Percentiles rank a stretch among this genome's conserved stretches.
These are phyloP conservation scores for Glossophaga mutica DNA, from an alignment of 2,797 vertebrate species.

Conservation along the genomic window DNA sequence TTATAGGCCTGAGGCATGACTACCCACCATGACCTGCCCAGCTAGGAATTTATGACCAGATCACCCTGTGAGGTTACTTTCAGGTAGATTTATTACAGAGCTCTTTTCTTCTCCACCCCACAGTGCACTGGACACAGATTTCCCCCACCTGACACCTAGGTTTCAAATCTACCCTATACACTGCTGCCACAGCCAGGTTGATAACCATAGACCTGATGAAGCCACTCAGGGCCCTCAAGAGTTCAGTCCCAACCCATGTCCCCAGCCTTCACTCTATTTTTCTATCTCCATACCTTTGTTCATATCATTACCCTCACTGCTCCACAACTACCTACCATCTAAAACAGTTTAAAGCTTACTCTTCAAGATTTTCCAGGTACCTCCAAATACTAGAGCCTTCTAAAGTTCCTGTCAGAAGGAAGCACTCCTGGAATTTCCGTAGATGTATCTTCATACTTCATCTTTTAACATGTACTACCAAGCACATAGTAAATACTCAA, in stretches of 20 bases:
- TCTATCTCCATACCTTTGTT: background rate
- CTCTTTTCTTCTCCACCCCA: background rate
- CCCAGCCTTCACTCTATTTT: background rate
- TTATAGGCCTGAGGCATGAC: background rate
- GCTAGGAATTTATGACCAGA: background rate
- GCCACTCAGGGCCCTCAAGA: background rate
- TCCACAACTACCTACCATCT: fast-evolving
- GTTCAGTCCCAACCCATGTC: background rate
- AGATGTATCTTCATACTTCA: background rate
- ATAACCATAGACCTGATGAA: background rate
- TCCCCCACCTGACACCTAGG: background rate
- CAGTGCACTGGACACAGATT: background rate
- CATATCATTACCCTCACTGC: background rate
- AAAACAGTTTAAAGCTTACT: background rate
- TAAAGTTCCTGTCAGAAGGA: background rate
- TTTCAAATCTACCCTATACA: background rate
- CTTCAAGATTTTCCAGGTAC: background rate
- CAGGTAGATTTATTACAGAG: background rate
- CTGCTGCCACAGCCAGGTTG: background rate
- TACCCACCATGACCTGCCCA: background rate
- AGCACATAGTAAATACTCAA: background rate
- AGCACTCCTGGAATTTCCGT: background rate
- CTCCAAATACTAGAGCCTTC: background rate
- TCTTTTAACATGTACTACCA: background rate
- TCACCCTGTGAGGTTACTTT: background rate